A percentile compares a stretch with the other conserved stretches of the same genome.
Evolutionary conservation across 1,140 invertebrate species (phyloP).

Genomic region (Mylabris phalerata): DNA sequence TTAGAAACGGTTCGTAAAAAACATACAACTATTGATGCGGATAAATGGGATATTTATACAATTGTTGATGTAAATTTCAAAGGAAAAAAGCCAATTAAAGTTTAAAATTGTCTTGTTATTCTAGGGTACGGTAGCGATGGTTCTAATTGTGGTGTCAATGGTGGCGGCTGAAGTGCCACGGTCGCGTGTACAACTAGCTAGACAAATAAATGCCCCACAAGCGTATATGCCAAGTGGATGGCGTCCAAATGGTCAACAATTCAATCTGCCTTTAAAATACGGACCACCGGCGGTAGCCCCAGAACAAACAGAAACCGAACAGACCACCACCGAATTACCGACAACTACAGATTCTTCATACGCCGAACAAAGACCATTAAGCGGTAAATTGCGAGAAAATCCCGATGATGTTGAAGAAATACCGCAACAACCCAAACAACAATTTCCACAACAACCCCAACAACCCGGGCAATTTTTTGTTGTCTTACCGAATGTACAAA

Average conservation of each 20-base stretch:
- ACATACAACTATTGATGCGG: conserved; percentile 20
- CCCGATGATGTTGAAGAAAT: conserved; percentile 13
- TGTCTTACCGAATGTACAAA: conserved; percentile 2
- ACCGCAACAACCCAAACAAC: conserved; percentile 7
- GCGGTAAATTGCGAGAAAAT: too few relatives aligned
- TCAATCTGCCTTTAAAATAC: conserved; percentile 28
- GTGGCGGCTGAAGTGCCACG: conserved; percentile 33
- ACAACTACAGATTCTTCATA: too few relatives aligned
- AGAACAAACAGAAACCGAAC: conserved; percentile 5
- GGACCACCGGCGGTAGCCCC: conserved; percentile 19
- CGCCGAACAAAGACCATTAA: too few relatives aligned
- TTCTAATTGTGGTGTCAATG: conserved; percentile 31
- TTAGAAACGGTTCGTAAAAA: conserved; percentile 4
- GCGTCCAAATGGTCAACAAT: conserved; percentile 33
- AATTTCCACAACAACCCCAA: not conserved
- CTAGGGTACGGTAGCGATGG: conserved; percentile 29
- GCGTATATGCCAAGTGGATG: conserved; percentile 35
- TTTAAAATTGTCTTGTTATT: conserved; percentile 10
- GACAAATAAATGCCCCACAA: conserved; percentile 19
- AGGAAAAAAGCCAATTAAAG: not conserved
- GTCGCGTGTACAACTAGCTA: conserved; percentile 15
- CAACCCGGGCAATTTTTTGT: conserved; percentile 3
- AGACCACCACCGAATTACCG: conserved; percentile 5
- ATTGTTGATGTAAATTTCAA: conserved; percentile 24
- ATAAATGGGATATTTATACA: conserved; percentile 27